Percentiles rank a stretch among this genome's conserved stretches.
Conservation (phyloP, 1,140 invertebrate species). For the Brachionus plicatilis region DNA sequence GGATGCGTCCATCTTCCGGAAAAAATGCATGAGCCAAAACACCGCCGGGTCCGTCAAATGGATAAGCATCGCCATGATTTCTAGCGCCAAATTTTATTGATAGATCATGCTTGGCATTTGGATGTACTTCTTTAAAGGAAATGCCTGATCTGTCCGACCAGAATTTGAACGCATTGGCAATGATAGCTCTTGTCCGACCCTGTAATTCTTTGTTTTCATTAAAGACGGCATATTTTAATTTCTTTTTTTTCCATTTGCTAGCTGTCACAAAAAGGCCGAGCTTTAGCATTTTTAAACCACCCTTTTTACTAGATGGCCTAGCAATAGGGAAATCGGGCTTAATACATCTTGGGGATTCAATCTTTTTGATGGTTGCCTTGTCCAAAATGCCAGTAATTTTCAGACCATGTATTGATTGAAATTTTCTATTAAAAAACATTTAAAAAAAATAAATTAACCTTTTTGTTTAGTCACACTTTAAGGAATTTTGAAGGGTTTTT, state of each 20-base stretch:
- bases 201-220: constrained; percentile 8
- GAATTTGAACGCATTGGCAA: not conserved
- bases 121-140: not conserved
- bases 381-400: constrained; percentile 11
- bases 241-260: not conserved
- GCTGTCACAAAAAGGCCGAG: not conserved
- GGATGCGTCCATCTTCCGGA: constrained; percentile 48
- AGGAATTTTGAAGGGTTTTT: not conserved
- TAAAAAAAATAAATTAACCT: no score
- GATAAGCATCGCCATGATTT: constrained; percentile 28
- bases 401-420: constrained; percentile 6
- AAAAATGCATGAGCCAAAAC: constrained; percentile 55
- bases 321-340: not conserved
- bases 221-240: not conserved
- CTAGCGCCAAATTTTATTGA: not conserved
- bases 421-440: not conserved
- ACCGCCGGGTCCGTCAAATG: constrained; percentile 48
- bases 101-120: constrained; percentile 11
- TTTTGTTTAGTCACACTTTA: not conserved
- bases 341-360: not conserved
- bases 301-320: not conserved
- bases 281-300: not conserved
- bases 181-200: not conserved
- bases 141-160: not conserved
- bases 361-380: not conserved